Percentiles rank a stretch among this genome's conserved stretches.
These are phyloP conservation scores for Heliconius congener DNA, from an alignment of 1,140 invertebrate species.

Conservation along the genomic window DNA sequence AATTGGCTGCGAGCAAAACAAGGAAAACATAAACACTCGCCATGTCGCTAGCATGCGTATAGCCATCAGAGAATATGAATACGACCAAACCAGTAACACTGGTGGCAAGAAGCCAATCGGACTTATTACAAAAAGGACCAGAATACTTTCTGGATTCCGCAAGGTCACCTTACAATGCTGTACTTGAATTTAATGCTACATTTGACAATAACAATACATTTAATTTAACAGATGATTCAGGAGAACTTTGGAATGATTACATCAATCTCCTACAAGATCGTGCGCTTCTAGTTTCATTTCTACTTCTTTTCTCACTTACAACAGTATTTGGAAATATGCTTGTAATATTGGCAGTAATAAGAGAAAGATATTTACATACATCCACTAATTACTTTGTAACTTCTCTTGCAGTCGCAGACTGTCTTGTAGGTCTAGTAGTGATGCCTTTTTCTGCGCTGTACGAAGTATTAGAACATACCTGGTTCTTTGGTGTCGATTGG, in stretches of 20 bases:
- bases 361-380: constrained; percentile 94
- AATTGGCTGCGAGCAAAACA: constrained; percentile 76
- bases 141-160: constrained; percentile 56
- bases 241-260: constrained; percentile 75
- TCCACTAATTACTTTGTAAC: constrained; percentile 99
- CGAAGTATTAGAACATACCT: constrained; percentile 92
- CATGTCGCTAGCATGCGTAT: constrained; percentile 71
- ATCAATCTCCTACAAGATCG: constrained; percentile 84
- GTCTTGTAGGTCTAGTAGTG: constrained; percentile 96
- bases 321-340: constrained; percentile 98
- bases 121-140: constrained; percentile 61
- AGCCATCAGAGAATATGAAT: constrained; percentile 74
- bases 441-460: constrained; percentile 97
- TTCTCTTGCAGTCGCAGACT: constrained; percentile 97
- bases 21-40: constrained; percentile 73
- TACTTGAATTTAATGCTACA: constrained; percentile 61
- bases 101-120: constrained; percentile 72
- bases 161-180: constrained; percentile 52
- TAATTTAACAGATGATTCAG: constrained; percentile 56
- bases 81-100: constrained; percentile 64
- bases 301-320: constrained; percentile 94
- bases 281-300: constrained; percentile 89
- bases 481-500: constrained; percentile 93
- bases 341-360: constrained; percentile 95
- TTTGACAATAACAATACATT: constrained; percentile 61